phyloP scores from a whole-genome alignment of 2,888 invertebrate species.

The Scrobipalpa atriplicella region DNA sequence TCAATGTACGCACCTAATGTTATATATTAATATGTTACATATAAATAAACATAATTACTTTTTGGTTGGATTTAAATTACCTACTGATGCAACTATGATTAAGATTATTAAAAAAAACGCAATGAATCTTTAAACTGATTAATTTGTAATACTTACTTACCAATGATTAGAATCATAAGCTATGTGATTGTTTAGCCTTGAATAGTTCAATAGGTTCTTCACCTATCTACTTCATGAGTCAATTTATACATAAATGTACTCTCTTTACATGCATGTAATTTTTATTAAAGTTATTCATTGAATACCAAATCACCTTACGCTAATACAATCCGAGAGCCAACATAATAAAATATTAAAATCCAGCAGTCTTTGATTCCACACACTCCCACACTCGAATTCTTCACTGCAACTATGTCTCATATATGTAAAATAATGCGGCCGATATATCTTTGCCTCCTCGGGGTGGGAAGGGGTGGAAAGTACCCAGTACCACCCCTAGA shows the following conservation, averaged over 20 bases:
- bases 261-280: background rate
- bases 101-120: too few relatives aligned
- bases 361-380: slow-evolving; percentile 15
- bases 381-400: slow-evolving; percentile 48
- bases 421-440: slow-evolving; percentile 82
- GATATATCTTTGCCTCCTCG: slow-evolving; percentile 72
- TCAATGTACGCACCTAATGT: too few relatives aligned
- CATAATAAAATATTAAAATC: slow-evolving; percentile 21
- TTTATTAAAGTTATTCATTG: background rate
- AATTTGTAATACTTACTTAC: too few relatives aligned
- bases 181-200: too few relatives aligned
- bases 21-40: too few relatives aligned
- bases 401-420: slow-evolving; percentile 78
- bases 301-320: background rate
- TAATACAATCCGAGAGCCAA: background rate
- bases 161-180: too few relatives aligned
- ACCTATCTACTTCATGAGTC: too few relatives aligned
- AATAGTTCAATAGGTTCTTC: too few relatives aligned
- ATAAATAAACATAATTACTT: too few relatives aligned
- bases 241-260: background rate
- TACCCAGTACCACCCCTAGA: slow-evolving; percentile 70
- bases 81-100: too few relatives aligned
- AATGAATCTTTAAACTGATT: too few relatives aligned
- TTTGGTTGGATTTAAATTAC: too few relatives aligned
- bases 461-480: slow-evolving; percentile 56